Percentiles rank a stretch among this genome's conserved stretches.
Evolutionary conservation across 2,113 vertebrate species (phyloP).

Genomic region (Morone saxatilis): DNA sequence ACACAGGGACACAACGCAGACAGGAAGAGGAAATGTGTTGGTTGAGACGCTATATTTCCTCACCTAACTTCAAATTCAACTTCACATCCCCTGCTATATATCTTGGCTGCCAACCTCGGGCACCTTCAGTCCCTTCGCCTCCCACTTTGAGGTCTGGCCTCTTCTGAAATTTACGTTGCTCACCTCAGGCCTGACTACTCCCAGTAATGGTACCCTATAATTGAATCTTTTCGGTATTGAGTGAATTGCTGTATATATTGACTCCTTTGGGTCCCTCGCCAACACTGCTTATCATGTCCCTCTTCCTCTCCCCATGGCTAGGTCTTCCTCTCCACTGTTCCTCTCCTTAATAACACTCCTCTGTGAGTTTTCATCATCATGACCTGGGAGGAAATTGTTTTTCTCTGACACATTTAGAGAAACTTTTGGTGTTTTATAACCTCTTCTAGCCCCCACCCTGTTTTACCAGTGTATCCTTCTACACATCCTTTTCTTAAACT

Average conservation of each 20-base stretch:
- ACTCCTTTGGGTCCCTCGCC: constrained; percentile 51
- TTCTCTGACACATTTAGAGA: constrained; percentile 50
- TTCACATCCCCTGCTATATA: constrained; percentile 8
- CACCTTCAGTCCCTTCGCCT: constrained; percentile 42
- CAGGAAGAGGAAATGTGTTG: constrained; percentile 24
- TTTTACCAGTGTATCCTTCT: background rate
- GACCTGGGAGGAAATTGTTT: constrained; percentile 53
- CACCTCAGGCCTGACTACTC: constrained; percentile 52
- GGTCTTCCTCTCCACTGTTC: constrained; percentile 38
- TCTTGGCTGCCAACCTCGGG: constrained; percentile 40
- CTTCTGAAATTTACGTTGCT: constrained; percentile 50
- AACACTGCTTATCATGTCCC: constrained; percentile 25
- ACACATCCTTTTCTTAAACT: constrained; percentile 25
- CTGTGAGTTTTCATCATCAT: constrained; percentile 44
- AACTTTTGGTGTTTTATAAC: constrained; percentile 47
- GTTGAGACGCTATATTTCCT: constrained; percentile 11
- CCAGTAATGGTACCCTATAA: constrained; percentile 57
- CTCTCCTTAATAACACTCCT: constrained; percentile 44
- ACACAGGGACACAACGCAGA: background rate
- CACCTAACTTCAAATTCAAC: constrained; percentile 45
- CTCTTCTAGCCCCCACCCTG: constrained; percentile 2
- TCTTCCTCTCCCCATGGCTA: constrained; percentile 7
- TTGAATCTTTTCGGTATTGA: constrained; percentile 68
- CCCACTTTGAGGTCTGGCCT: constrained; percentile 27
- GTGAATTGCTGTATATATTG: constrained; percentile 55